Evolutionary conservation across 2,797 vertebrate species (phyloP).

Genomic region (Lateolabrax maculatus): DNA sequence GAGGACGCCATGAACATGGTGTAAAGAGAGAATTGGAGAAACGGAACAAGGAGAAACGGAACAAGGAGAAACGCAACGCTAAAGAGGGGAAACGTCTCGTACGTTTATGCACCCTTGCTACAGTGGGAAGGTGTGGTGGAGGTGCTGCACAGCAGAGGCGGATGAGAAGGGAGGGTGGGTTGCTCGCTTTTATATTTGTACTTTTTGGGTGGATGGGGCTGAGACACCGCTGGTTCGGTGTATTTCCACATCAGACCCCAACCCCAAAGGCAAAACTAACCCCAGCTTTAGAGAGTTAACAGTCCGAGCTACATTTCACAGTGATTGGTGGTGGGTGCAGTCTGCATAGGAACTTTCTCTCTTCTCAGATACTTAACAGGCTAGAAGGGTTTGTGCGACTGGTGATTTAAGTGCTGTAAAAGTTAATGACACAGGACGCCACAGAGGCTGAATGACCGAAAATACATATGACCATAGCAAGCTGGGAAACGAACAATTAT

Average conservation of each 20-base stretch:
- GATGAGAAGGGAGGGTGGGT: constrained; percentile 57
- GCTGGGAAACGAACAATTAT: constrained; percentile 29
- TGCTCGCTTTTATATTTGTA: constrained; percentile 75
- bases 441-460: constrained; percentile 19
- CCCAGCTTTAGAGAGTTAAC: constrained; percentile 47
- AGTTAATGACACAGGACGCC: constrained; percentile 24
- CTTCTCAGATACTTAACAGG: constrained; percentile 48
- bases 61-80: neutral
- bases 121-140: constrained; percentile 57
- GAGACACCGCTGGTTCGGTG: constrained; percentile 87
- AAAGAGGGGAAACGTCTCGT: neutral
- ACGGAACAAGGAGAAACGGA: neutral
- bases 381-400: constrained; percentile 24
- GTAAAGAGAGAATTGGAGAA: constrained; percentile 65
- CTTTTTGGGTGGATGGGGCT: constrained; percentile 70
- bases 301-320: constrained; percentile 52
- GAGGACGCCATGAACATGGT: constrained; percentile 93
- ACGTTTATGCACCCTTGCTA: constrained; percentile 18
- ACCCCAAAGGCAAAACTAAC: constrained; percentile 45
- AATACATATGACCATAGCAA: constrained; percentile 14
- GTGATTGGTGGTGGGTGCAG: constrained; percentile 80
- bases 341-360: constrained; percentile 74
- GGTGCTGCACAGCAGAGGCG: constrained; percentile 49
- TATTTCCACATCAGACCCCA: constrained; percentile 64
- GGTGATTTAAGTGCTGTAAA: constrained; percentile 46